Conservation (phyloP, 2,797 vertebrate genomes). For the Paramormyrops hopkinsi region DNA sequence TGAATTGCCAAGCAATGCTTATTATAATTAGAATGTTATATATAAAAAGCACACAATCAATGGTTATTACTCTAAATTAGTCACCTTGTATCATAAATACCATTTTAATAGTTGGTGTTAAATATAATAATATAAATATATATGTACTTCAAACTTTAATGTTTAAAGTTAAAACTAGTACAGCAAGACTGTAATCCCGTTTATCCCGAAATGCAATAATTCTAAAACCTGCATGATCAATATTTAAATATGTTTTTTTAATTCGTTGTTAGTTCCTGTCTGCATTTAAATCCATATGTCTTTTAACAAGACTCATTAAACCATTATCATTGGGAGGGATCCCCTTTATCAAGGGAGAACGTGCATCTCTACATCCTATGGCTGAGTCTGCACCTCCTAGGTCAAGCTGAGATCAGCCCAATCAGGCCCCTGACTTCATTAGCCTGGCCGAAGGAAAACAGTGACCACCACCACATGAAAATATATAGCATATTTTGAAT, state of each 20-base stretch:
- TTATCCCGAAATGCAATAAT: neutral
- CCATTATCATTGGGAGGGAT: slow-evolving; percentile 65
- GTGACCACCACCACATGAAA: slow-evolving; percentile 51
- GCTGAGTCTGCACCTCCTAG: slow-evolving; percentile 64
- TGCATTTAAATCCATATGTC: neutral
- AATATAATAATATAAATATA: neutral
- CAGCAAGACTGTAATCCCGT: neutral
- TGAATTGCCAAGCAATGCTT: neutral
- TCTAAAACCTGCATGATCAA: neutral
- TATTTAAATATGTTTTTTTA: neutral
- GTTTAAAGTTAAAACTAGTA: neutral
- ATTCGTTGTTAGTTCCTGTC: neutral
- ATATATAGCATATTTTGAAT: slow-evolving; percentile 57
- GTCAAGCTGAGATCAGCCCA: slow-evolving; percentile 64
- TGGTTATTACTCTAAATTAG: neutral
- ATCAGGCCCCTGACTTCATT: slow-evolving; percentile 55
- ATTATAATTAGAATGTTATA: neutral
- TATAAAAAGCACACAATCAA: neutral
- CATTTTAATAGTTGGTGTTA: neutral
- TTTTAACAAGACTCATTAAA: slow-evolving; percentile 71
- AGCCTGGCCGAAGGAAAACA: slow-evolving; percentile 55
- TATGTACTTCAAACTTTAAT: neutral
- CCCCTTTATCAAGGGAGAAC: slow-evolving; percentile 63
- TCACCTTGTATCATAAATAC: neutral
- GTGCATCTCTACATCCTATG: slow-evolving; percentile 63